Conservation (phyloP, 2,888 invertebrate species). For the Calliscelio sp. region DNA sequence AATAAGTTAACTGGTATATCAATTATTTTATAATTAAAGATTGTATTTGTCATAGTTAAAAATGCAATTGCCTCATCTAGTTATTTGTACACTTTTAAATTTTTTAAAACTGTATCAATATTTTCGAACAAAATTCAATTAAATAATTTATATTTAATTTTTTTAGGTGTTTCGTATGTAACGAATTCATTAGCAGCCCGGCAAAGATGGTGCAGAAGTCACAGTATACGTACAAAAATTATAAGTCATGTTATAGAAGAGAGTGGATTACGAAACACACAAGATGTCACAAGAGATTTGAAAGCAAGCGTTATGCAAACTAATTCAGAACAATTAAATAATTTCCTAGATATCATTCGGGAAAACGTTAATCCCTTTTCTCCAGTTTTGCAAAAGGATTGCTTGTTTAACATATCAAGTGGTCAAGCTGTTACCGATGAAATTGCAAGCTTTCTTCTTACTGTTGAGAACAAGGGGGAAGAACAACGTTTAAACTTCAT, state of each 20-base stretch:
- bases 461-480: constrained; percentile 58
- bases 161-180: constrained; percentile 54
- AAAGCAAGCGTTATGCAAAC: constrained; percentile 69
- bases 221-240: constrained; percentile 57
- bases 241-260: constrained; percentile 74
- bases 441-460: constrained; percentile 65
- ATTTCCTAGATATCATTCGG: constrained; percentile 34
- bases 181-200: constrained; percentile 24
- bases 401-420: constrained; percentile 45
- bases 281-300: constrained; percentile 78
- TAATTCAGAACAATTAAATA: constrained; percentile 26
- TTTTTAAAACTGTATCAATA: too few species aligned
- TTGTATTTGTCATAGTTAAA: too few species aligned
- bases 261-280: constrained; percentile 71
- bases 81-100: too few species aligned
- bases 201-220: constrained; percentile 16
- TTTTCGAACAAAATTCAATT: too few species aligned
- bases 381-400: constrained; percentile 53
- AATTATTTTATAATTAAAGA: too few species aligned
- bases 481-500: constrained; percentile 42
- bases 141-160: too few species aligned
- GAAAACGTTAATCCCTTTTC: constrained; percentile 75
- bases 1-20: constrained; percentile 53
- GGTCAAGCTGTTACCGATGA: constrained; percentile 44
- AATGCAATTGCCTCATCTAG: too few species aligned